Evolutionary conservation across 2,113 vertebrate genomes (phyloP), one percentile per base, ranked within the genome.

Genomic region (Sceloporus undulatus): DNA sequence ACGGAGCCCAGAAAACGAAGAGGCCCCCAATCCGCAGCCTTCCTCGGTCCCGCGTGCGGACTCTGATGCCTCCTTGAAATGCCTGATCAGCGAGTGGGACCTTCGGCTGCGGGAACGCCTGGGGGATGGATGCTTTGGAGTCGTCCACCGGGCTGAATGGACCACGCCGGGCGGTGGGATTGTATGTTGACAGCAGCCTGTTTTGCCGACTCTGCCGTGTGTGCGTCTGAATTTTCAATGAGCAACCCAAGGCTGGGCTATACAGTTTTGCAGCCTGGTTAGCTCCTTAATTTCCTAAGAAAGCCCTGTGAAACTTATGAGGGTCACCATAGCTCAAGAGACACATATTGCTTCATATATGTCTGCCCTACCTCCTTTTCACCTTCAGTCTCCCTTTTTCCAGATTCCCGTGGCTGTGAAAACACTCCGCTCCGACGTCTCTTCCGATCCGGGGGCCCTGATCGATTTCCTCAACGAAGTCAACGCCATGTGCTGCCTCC

Each of bases 381-480:
- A 29, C 8, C 27, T 0, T 10, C 40, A 1, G 2, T 1, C 9
- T 14, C 25, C 38, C 40, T 42, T 48, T 19, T 16, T 38, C 65
- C 94, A 99, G 98, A 3, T 98, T 9, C 92, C 95, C 0, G 98
- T 98, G 21, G 98, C 98, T 1, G 97, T 98, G 4, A 99, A 99
- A 85, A 97, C 97, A 0, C 96, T 98, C 23, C 96, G 96, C 40
- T 94, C 87, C 52, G 96, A 94, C 27, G 79, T 95, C 85, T 94
- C 96, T 0, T 93, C 92, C 16, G 96, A 97, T 80, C 90, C 96
- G 0, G 94, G 97, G 2, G 96, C 96, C 0, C 96, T 98, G 87
- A 95, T 94, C 0, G 98, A 98, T 91, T 99, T 99, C 89, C 97
- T 99, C 7, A 96, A 98, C 68, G 98, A 98, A 88, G 98, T 98